These are phyloP conservation scores for Mus minutoides DNA, from an alignment of 2,797 vertebrate species.

Conservation along the genomic window DNA sequence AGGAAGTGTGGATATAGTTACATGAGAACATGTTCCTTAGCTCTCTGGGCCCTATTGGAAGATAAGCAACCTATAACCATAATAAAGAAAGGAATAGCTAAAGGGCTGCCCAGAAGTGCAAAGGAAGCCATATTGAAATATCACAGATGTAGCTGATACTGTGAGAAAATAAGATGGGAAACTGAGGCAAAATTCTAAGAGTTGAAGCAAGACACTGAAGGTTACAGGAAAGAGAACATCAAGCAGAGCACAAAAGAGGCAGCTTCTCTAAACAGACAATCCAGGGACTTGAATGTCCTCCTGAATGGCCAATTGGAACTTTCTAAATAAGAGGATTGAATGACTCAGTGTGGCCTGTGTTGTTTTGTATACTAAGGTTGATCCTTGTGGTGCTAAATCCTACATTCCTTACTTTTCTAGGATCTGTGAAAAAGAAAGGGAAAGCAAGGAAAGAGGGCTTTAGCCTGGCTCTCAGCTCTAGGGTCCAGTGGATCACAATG, in stretches of 20 bases:
- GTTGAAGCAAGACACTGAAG: neutral
- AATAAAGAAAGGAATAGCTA: neutral
- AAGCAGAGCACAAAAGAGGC: neutral
- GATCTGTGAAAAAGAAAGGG: neutral
- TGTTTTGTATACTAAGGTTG: neutral
- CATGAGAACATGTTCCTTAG: neutral
- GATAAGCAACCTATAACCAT: neutral
- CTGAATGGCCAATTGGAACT: neutral
- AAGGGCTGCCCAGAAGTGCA: neutral
- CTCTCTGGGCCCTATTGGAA: neutral
- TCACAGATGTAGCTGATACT: neutral
- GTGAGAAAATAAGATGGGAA: neutral
- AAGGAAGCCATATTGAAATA: neutral
- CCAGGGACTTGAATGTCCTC: neutral
- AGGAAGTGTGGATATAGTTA: neutral
- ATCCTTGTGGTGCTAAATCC: neutral
- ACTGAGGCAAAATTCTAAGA: neutral
- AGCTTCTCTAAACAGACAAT: neutral
- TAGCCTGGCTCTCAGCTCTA: neutral
- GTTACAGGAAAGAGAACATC: fast-evolving
- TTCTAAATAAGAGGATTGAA: neutral
- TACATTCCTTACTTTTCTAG: neutral
- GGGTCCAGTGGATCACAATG: no score
- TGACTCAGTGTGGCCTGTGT: neutral
- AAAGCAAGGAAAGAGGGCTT: neutral